phyloP scores from a whole-genome alignment of 2,888 invertebrate species.

The Luperina testacea region DNA sequence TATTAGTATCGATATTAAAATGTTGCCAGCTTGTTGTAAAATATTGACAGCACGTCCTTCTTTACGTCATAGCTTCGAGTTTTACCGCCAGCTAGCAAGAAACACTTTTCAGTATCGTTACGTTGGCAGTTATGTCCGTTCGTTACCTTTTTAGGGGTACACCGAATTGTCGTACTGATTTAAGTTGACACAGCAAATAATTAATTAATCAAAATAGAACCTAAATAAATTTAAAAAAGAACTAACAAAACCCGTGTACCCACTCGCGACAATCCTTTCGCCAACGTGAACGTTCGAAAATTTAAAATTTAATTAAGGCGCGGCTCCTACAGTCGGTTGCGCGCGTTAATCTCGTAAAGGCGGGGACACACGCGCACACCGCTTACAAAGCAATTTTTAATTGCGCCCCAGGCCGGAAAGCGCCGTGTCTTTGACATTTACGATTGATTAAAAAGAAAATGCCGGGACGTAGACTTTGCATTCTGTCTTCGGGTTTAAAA shows the following conservation, averaged over 20 bases:
- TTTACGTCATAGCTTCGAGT: neutral
- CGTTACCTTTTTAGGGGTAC: neutral
- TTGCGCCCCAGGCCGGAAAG: conserved; percentile 78
- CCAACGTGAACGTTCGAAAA: conserved; percentile 80
- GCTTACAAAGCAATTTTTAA: conserved; percentile 87
- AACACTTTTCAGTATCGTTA: neutral
- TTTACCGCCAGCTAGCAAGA: neutral
- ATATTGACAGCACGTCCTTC: neutral
- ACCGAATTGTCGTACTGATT: neutral
- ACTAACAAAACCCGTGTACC: conserved; percentile 54
- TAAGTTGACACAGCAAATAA: conserved; percentile 10
- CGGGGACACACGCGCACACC: conserved; percentile 76
- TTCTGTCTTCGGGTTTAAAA: conserved; percentile 59
- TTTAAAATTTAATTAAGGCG: conserved; percentile 84
- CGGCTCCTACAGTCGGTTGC: conserved; percentile 75
- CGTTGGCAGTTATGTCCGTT: neutral
- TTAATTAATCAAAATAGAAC: conserved; percentile 40
- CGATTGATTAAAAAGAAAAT: conserved; percentile 83
- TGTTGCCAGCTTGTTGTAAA: neutral
- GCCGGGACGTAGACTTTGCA: conserved; percentile 61
- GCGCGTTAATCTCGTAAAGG: conserved; percentile 84
- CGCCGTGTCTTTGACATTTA: conserved; percentile 82
- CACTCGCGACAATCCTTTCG: conserved; percentile 73
- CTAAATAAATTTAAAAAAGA: conserved; percentile 56
- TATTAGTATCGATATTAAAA: neutral